A percentile compares a stretch with the other conserved stretches of the same genome.
These are phyloP conservation scores for Ctenodactylus gundi DNA, from an alignment of 2,113 vertebrate genomes.

Conservation along the genomic window DNA sequence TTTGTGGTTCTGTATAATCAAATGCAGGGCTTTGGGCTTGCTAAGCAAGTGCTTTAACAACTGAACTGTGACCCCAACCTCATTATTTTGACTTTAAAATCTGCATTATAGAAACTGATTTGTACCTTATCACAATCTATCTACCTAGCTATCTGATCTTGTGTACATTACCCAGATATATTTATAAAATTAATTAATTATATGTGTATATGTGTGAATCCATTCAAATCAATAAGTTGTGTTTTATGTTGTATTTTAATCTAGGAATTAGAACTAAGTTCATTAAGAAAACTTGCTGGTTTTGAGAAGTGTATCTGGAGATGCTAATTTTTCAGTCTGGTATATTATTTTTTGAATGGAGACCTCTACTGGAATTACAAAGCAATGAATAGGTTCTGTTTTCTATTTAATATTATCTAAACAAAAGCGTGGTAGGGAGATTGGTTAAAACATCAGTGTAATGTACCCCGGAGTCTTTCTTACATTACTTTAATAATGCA, in stretches of 20 bases:
- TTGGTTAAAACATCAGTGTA: conserved; percentile 2
- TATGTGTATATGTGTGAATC: background rate
- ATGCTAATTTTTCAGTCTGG: conserved; percentile 53
- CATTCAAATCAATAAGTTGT: background rate
- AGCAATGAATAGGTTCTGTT: conserved; percentile 59
- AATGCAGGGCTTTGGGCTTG: no score
- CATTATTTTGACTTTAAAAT: conserved; percentile 25
- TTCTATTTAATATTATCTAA: conserved; percentile 33
- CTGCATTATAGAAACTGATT: conserved; percentile 17
- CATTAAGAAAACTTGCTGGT: conserved; percentile 1
- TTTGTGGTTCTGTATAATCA: no score
- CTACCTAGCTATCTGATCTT: no score
- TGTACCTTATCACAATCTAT: background rate
- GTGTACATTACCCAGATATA: no score
- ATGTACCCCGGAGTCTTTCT: background rate
- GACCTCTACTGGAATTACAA: conserved; percentile 75
- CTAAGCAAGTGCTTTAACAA: no score
- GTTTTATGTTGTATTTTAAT: conserved; percentile 42
- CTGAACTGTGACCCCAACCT: no score
- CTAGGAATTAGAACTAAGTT: conserved; percentile 14
- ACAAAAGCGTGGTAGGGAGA: background rate
- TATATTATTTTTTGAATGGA: conserved; percentile 72
- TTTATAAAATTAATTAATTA: no score
- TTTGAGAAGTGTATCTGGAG: conserved; percentile 31
- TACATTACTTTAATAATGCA: background rate